Percentiles rank a stretch among this genome's conserved stretches.
phyloP scores from a whole-genome alignment of 2,797 vertebrate genomes.

The Acridotheres tristis region DNA sequence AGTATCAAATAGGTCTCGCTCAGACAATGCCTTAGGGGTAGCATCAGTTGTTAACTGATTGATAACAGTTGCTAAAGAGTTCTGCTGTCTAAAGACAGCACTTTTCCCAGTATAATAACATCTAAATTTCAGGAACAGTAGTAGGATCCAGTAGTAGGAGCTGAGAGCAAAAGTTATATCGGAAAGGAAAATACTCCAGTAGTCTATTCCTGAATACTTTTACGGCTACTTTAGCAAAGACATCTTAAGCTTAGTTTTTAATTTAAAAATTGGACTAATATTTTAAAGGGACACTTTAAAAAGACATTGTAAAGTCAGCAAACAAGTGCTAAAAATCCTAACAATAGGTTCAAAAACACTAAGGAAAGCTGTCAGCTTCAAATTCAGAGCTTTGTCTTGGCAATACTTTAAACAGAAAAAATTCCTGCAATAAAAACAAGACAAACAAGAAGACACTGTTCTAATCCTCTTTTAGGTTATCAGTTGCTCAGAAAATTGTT shows the following conservation, averaged over 20 bases:
- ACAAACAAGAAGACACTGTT: neutral
- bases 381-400: neutral
- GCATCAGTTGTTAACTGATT: neutral
- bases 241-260: neutral
- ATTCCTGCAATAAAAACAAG: neutral
- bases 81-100: too few species aligned
- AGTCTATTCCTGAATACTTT: neutral
- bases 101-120: too few species aligned
- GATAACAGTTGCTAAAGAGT: too few species aligned
- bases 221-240: neutral
- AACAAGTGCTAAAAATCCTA: neutral
- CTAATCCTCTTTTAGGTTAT: neutral
- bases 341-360: neutral
- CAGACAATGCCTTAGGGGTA: neutral
- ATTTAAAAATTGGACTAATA: neutral
- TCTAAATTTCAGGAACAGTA: too few species aligned
- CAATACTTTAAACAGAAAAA: neutral
- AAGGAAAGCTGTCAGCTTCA: neutral
- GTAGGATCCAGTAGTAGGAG: too few species aligned
- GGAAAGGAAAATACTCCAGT: neutral
- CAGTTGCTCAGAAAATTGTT: neutral
- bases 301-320: neutral
- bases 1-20: neutral
- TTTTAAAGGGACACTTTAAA: neutral
- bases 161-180: neutral